Conservation (phyloP, 2,113 vertebrate genomes). For the Anoura caudifer region DNA sequence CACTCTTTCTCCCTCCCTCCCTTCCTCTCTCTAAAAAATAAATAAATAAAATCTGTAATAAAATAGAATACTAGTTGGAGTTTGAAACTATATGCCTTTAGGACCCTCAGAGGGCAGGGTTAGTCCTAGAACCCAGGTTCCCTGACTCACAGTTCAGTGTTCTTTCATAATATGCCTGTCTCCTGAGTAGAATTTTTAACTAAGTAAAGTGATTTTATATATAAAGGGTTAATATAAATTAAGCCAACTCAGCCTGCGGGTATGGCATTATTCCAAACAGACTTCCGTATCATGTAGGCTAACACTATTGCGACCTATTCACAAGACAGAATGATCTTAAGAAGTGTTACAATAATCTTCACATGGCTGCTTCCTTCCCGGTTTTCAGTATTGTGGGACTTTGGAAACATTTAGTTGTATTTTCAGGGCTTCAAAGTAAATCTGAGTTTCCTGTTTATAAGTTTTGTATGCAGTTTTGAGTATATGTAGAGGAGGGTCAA, state of each 20-base stretch:
- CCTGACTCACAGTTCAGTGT: background rate
- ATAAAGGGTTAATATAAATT: background rate
- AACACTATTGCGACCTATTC: background rate
- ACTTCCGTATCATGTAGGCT: background rate
- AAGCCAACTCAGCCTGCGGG: background rate
- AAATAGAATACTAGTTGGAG: too few relatives aligned
- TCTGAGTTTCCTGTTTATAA: background rate
- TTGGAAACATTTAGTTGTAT: background rate
- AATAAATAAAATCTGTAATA: too few relatives aligned
- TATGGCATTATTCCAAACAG: background rate
- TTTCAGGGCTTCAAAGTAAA: background rate
- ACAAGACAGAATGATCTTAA: background rate
- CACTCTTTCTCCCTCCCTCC: too few relatives aligned
- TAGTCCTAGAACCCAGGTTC: background rate
- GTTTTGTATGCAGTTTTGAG: background rate
- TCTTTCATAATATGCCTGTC: background rate
- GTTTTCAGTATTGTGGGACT: background rate
- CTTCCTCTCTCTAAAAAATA: too few relatives aligned
- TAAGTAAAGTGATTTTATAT: background rate
- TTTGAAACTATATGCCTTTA: background rate
- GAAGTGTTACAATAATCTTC: background rate
- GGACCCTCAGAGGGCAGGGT: background rate
- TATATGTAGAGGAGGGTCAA: background rate
- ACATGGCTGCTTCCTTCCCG: background rate
- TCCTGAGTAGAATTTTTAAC: background rate